These are phyloP conservation scores for Carposina sasakii DNA, from an alignment of 1,140 invertebrate genomes.

Conservation along the genomic window DNA sequence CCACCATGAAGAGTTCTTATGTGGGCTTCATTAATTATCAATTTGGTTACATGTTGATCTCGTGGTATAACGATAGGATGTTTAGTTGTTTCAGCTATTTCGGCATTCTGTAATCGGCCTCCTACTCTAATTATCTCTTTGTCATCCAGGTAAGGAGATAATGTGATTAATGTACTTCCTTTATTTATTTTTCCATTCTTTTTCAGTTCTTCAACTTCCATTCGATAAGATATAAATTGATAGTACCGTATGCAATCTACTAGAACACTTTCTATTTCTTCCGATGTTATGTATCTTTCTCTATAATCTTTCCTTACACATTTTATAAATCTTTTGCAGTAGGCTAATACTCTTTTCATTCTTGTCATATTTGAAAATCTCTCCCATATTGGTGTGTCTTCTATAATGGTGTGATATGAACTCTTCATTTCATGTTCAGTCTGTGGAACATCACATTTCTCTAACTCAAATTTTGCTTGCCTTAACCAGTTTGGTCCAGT, in stretches of 20 bases:
- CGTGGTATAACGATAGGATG: conserved; percentile 35
- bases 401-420: conserved; percentile 7
- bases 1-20: conserved; percentile 26
- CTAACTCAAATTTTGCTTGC: conserved; percentile 8
- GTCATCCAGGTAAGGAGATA: conserved; percentile 35
- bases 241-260: neutral
- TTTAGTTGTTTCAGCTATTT: conserved; percentile 18
- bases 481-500: conserved; percentile 21
- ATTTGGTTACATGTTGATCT: conserved; percentile 17
- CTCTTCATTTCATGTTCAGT: conserved; percentile 22
- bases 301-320: neutral
- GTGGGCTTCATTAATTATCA: conserved; percentile 27
- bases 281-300: neutral
- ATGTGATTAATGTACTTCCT: conserved; percentile 21
- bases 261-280: neutral
- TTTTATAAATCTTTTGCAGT: conserved; percentile 20
- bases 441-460: conserved; percentile 10
- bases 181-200: conserved; percentile 17
- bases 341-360: conserved; percentile 27
- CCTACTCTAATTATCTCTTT: conserved; percentile 32
- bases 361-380: conserved; percentile 12
- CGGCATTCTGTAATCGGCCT: conserved; percentile 34
- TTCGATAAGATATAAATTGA: neutral
- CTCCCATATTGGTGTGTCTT: conserved; percentile 19
- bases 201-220: conserved; percentile 6